Evolutionary conservation across 1,140 invertebrate genomes (phyloP).

Genomic region (Ostrea edulis): DNA sequence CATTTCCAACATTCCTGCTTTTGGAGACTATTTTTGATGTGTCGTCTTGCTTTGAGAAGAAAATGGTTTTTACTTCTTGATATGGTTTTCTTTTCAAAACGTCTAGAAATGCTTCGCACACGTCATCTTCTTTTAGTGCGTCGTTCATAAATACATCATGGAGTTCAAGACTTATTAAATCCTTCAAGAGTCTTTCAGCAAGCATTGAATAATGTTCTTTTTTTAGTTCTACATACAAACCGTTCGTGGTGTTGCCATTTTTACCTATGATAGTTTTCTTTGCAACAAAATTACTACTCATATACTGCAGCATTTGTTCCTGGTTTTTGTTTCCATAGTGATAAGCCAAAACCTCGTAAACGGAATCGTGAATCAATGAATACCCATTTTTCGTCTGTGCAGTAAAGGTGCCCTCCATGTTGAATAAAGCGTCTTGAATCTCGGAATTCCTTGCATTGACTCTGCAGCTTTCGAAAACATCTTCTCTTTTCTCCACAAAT

Average conservation of each 20-base stretch:
- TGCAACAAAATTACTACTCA: background rate
- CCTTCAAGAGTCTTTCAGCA: background rate
- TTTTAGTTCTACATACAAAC: background rate
- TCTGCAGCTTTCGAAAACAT: background rate
- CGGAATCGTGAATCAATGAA: background rate
- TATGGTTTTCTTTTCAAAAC: background rate
- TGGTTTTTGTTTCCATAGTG: background rate
- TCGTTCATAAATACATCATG: background rate
- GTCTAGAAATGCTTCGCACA: background rate
- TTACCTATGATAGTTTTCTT: background rate
- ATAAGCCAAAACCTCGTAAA: background rate
- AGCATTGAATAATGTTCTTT: background rate
- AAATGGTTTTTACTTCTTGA: background rate
- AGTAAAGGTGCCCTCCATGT: background rate
- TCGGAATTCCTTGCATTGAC: background rate
- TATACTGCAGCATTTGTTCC: background rate
- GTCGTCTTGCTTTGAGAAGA: background rate
- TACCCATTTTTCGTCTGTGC: background rate
- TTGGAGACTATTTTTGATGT: background rate
- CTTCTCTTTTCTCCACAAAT: background rate
- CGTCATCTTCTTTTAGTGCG: background rate
- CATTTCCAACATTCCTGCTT: background rate
- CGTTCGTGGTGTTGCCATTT: background rate
- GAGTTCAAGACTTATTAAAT: background rate
- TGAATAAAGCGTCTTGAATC: background rate